Percentiles rank a stretch among this genome's conserved stretches.
Conservation (phyloP, 2,888 invertebrate genomes). For the Drosophila meridionalis region DNA sequence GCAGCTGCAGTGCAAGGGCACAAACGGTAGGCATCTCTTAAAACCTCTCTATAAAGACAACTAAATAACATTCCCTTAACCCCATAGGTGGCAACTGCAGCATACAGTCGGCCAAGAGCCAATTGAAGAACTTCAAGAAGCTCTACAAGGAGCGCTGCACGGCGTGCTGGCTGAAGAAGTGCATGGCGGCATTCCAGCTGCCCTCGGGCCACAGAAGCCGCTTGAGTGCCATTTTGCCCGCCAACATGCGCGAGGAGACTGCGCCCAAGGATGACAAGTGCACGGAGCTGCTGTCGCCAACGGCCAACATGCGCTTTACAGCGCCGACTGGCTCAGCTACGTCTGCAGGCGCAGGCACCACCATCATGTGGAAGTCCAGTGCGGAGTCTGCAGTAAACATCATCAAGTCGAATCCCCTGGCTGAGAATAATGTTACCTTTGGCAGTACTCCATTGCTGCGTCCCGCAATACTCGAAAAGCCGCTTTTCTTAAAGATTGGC, state of each 20-base stretch:
- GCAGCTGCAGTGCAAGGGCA: conserved; percentile 79
- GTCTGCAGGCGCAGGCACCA: conserved; percentile 22
- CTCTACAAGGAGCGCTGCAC: conserved; percentile 91
- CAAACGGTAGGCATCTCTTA: conserved; percentile 69
- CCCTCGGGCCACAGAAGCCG: conserved; percentile 89
- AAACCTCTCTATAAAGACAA: not conserved
- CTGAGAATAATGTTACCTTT: conserved; percentile 83
- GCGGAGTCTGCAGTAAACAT: conserved; percentile 59
- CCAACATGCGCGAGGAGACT: conserved; percentile 64
- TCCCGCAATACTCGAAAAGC: conserved; percentile 83
- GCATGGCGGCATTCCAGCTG: conserved; percentile 92
- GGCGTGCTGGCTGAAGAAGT: conserved; percentile 95
- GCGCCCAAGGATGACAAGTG: conserved; percentile 60
- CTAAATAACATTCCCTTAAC: not conserved
- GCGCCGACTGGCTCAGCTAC: conserved; percentile 29
- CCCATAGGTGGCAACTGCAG: conserved; percentile 88
- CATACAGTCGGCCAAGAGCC: conserved; percentile 90
- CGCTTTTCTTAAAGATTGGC: conserved; percentile 76
- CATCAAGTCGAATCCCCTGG: conserved; percentile 80
- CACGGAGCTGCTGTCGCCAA: conserved; percentile 61
- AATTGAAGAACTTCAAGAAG: conserved; percentile 86
- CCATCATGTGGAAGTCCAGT: conserved; percentile 78
- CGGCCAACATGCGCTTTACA: conserved; percentile 52
- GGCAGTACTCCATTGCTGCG: conserved; percentile 82
- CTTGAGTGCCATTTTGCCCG: conserved; percentile 89